Evolutionary conservation across 2,888 invertebrate genomes (phyloP).

Genomic region (Temnothorax ravouxi): DNA sequence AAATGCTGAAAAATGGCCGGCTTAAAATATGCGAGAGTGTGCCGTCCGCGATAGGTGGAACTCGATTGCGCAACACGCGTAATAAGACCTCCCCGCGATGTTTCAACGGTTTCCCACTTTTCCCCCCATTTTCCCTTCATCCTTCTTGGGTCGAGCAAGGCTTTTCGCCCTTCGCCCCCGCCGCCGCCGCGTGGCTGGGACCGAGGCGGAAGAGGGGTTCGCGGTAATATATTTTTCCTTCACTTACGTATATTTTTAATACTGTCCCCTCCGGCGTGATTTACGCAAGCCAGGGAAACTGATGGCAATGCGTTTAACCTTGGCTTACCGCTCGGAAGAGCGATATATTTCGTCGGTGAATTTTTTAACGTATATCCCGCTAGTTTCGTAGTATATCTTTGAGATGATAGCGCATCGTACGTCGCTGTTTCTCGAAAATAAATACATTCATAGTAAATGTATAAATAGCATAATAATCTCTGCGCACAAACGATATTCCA

Average conservation of each 20-base stretch:
- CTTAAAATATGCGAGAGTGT: constrained; percentile 86
- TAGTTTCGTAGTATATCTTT: constrained; percentile 3
- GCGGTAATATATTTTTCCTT: constrained; percentile 45
- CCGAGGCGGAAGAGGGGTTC: neutral
- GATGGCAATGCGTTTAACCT: constrained; percentile 57
- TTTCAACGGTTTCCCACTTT: constrained; percentile 61
- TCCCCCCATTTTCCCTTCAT: neutral
- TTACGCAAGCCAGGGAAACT: constrained; percentile 51
- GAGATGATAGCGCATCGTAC: neutral
- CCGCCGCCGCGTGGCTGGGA: neutral
- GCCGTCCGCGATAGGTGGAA: constrained; percentile 84
- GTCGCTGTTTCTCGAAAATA: neutral
- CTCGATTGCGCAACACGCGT: constrained; percentile 71
- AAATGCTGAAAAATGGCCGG: constrained; percentile 86
- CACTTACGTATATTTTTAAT: constrained; percentile 56
- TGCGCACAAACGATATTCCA: neutral
- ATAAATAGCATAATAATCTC: neutral
- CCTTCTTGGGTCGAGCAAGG: constrained; percentile 3
- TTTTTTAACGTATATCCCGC: constrained; percentile 20
- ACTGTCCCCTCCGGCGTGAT: constrained; percentile 49
- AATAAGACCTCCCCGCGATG: constrained; percentile 72
- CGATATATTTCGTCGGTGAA: constrained; percentile 41
- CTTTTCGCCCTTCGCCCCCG: constrained; percentile 3
- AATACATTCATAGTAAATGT: neutral
- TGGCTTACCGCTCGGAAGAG: constrained; percentile 39